Base-by-base conservation (phyloP, 2,797 vertebrate species). In the Spea hammondii region DNA sequence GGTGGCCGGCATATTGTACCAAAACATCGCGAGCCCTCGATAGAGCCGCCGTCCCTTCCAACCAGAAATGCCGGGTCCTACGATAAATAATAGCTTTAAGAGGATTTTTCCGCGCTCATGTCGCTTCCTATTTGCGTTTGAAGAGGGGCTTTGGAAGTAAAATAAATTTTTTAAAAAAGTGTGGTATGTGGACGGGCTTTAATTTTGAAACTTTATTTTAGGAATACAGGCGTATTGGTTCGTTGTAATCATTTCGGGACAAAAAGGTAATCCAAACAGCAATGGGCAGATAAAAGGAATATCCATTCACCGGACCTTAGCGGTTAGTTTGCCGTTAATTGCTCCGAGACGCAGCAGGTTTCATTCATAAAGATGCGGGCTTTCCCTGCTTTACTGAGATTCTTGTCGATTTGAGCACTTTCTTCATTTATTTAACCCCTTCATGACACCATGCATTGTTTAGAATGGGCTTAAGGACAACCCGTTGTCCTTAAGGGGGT, bases 1-100 rank as follows among this genome's bases (percentile, higher is more conserved):
- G 55, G 79, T 79, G 46, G 79, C 62, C 44, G 14, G 12, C 3
- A 1, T 64, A 8, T 79, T 81, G 70, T 74, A 76, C 0, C 75
- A 83, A 80, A 81, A 84, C 32, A 1, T 9, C 65, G 17, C 13
- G 49, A 51, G 10, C 55, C n/a, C 11, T 13, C 55, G 3, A 32
- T 32, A 32, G 32, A 32, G 32, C 32, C 32, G 32, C 3, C 32
- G 32, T 32, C 32, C 32, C 2, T 32, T 32, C 32, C 32, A 32
- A 32, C 2, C 32, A 1, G 3, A 32, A 32, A 32, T 32, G 32
- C 32, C 3, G 32, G 32, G 32, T 32, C 32, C 32, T 32, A 32
- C 32, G 32, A 32, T 32, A 32, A 32, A 32, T 32, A 32, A 32
- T 32, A 32, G 32, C 32, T 32, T 32, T 32, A 32, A 32, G 32